Conservation (phyloP, 2,888 invertebrate genomes). For the Drosophila algonquin region DNA sequence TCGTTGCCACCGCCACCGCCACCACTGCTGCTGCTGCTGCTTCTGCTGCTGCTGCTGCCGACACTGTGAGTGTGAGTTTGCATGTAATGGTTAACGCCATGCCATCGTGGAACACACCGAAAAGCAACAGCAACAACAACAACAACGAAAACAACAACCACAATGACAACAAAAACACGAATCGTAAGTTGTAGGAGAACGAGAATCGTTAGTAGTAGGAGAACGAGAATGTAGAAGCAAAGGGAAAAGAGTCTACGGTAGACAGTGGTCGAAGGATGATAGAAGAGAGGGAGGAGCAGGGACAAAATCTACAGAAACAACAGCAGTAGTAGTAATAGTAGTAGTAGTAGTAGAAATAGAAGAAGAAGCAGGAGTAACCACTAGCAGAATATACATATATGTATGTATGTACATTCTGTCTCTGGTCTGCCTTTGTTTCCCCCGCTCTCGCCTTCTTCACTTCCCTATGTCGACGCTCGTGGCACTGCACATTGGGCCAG, state of each 20-base stretch:
- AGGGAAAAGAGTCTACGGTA: too few species aligned
- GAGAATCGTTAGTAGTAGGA: not conserved
- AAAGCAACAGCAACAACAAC: not conserved
- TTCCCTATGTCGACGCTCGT: too few species aligned
- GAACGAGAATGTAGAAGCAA: not conserved
- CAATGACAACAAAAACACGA: conserved; percentile 4
- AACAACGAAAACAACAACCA: too few species aligned
- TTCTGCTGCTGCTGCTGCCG: conserved; percentile 19
- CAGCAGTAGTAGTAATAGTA: not conserved
- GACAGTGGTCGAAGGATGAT: not conserved
- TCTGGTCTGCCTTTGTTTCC: not conserved
- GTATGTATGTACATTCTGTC: not conserved
- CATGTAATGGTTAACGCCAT: conserved; percentile 76
- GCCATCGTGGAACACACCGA: conserved; percentile 45
- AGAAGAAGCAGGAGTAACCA: not conserved
- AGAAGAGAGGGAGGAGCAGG: not conserved
- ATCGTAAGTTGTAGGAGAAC: not conserved
- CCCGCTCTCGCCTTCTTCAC: too few species aligned
- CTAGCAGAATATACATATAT: not conserved
- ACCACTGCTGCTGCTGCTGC: conserved; percentile 12
- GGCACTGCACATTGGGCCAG: too few species aligned
- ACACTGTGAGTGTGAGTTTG: conserved; percentile 70
- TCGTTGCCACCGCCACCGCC: conserved; percentile 25
- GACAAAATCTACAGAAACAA: not conserved
- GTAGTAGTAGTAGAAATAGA: not conserved